Conservation (phyloP, 2,113 vertebrate species). For the Limnothrissa miodon region DNA sequence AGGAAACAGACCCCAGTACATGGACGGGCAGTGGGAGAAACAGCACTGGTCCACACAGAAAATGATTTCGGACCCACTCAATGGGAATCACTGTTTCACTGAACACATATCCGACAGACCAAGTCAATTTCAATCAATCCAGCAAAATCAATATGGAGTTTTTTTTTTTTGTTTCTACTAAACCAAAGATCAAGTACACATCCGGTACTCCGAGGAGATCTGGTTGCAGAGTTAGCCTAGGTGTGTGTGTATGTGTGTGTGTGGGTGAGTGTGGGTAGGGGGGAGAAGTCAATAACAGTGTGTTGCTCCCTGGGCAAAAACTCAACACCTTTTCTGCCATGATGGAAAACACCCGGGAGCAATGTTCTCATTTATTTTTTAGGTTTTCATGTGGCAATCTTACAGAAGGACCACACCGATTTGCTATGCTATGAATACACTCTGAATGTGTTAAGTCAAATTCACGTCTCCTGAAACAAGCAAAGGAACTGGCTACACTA, state of each 20-base stretch:
- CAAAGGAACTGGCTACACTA: no score
- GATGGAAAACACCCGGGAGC: neutral
- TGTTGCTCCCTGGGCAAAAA: neutral
- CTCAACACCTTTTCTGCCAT: neutral
- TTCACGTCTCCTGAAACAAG: no score
- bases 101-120: slow-evolving; percentile 6
- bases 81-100: slow-evolving; percentile 4
- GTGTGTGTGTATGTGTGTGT: no score
- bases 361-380: no score
- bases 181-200: neutral
- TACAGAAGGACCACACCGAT: no score
- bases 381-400: no score
- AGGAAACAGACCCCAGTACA: no score
- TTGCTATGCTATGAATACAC: no score
- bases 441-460: no score
- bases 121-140: slow-evolving; percentile 12
- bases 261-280: no score
- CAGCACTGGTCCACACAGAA: neutral
- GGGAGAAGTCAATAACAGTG: neutral
- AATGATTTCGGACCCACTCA: neutral
- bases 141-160: neutral
- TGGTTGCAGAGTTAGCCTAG: neutral
- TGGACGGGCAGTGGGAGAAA: neutral
- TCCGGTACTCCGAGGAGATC: neutral
- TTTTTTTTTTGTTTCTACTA: neutral